These are phyloP conservation scores for Erythrolamprus reginae DNA, from an alignment of 2,113 vertebrate species.

Conservation along the genomic window DNA sequence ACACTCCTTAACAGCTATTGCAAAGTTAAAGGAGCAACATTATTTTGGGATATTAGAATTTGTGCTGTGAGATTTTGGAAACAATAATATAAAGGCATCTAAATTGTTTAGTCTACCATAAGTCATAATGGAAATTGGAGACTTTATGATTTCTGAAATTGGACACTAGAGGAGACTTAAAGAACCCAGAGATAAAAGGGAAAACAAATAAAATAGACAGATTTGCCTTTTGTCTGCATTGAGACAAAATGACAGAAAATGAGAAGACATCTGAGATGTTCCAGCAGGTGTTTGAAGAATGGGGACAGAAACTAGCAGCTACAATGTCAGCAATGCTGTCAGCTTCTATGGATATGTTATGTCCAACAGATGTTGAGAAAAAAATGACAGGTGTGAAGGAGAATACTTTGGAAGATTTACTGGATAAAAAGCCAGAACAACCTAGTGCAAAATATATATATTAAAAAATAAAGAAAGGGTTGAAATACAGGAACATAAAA, in stretches of 20 bases:
- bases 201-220: background rate
- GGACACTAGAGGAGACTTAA: background rate
- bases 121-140: background rate
- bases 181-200: background rate
- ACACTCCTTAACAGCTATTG: too few relatives aligned
- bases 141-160: background rate
- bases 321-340: background rate
- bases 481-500: background rate
- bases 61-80: background rate
- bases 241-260: background rate
- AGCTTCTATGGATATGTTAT: background rate
- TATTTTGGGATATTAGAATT: background rate
- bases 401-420: background rate
- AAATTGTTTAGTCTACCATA: background rate
- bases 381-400: background rate
- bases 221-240: background rate
- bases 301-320: background rate
- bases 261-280: background rate
- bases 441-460: background rate
- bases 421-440: background rate
- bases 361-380: background rate
- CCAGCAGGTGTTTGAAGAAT: background rate
- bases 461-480: background rate
- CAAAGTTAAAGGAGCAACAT: background rate
- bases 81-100: background rate